phyloP scores from a whole-genome alignment of 2,888 invertebrate genomes.

The Microplitis manilae region DNA sequence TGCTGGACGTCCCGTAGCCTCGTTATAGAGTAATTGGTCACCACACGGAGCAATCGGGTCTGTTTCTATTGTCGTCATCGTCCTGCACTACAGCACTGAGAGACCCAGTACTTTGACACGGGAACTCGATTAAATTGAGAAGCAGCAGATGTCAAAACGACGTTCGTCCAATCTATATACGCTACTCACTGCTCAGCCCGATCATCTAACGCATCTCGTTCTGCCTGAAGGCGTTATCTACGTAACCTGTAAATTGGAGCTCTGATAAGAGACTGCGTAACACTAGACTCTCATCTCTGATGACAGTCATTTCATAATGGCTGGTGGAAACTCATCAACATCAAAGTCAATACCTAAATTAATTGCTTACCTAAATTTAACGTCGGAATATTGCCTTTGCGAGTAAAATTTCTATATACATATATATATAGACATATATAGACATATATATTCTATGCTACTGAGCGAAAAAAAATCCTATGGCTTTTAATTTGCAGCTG shows the following conservation, averaged over 20 bases:
- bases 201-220: not conserved
- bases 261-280: conserved; percentile 10
- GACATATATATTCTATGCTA: too few species aligned
- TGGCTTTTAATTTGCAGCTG: conserved; percentile 2
- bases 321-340: not conserved
- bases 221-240: conserved; percentile 3
- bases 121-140: conserved; percentile 59
- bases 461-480: not conserved
- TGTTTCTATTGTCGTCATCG: conserved; percentile 55
- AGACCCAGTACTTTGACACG: conserved; percentile 51
- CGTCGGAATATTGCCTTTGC: not conserved
- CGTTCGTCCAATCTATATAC: conserved; percentile 41
- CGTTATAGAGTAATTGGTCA: not conserved
- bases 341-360: not conserved
- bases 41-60: conserved; percentile 50
- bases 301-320: not conserved
- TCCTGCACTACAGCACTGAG: conserved; percentile 17
- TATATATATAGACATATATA: too few species aligned
- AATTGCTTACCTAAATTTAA: not conserved
- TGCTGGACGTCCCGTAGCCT: not conserved
- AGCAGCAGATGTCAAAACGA: conserved; percentile 60
- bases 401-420: too few species aligned
- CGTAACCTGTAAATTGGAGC: conserved; percentile 7
- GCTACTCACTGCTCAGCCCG: too few species aligned
- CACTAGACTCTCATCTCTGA: not conserved